Conservation (phyloP, 1,140 invertebrate genomes). For the Drusus annulatus region DNA sequence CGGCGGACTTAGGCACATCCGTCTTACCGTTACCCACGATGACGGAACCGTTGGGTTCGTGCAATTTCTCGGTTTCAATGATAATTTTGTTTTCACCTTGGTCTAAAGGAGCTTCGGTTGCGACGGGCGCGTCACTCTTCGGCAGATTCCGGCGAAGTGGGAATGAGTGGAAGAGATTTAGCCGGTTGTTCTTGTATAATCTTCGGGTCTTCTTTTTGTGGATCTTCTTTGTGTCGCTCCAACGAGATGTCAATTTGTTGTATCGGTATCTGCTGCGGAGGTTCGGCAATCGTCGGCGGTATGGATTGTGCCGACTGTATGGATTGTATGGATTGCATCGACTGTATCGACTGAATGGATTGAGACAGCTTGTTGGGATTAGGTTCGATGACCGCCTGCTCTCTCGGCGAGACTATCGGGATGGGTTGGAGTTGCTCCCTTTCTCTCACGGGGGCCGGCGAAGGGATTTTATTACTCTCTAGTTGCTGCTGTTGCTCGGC, state of each 20-base stretch:
- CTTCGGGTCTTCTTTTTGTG: conserved; percentile 34
- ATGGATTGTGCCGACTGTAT: conserved; percentile 5
- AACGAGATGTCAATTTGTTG: conserved; percentile 17
- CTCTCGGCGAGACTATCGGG: conserved; percentile 29
- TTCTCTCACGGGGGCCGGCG: not conserved
- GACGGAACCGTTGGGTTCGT: not conserved
- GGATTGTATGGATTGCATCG: too few species aligned
- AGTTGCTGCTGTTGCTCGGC: conserved; percentile 18
- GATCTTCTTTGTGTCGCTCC: conserved; percentile 45
- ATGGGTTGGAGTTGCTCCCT: conserved; percentile 5
- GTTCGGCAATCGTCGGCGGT: conserved; percentile 1
- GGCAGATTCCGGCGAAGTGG: conserved; percentile 3
- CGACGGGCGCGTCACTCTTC: not conserved
- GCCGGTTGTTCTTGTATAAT: conserved; percentile 8
- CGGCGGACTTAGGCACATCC: not conserved
- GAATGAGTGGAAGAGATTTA: not conserved
- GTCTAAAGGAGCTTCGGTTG: conserved; percentile 35
- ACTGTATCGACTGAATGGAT: too few species aligned
- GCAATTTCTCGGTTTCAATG: conserved; percentile 22
- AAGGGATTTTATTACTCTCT: conserved; percentile 28
- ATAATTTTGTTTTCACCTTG: conserved; percentile 39
- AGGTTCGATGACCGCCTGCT: conserved; percentile 15
- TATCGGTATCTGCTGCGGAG: conserved; percentile 1
- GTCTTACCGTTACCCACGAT: conserved; percentile 12
- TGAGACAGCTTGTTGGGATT: not conserved